Evolutionary conservation across 64 coral and sea anemone species (phyloP).

Genomic region (Acropora yongei): DNA sequence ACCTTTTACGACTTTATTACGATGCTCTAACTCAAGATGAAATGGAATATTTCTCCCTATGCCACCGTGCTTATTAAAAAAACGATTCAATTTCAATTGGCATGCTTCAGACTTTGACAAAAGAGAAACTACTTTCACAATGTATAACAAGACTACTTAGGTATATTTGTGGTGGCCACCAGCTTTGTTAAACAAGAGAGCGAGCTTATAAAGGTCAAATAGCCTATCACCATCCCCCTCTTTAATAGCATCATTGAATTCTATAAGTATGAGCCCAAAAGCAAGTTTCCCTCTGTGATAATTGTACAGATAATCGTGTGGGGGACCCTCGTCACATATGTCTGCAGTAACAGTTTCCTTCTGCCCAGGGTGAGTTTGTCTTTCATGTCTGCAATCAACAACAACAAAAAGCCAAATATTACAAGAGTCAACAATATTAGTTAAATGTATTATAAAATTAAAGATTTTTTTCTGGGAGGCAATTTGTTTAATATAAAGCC

Average conservation of each 20-base stretch:
- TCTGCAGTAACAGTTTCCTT: conserved; percentile 21
- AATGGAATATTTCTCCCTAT: conserved; percentile 37
- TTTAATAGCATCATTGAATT: conserved; percentile 39
- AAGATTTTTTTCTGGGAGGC: conserved; percentile 12
- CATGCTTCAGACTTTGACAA: background rate
- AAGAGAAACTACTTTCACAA: background rate
- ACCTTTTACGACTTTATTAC: background rate
- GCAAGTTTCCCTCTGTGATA: conserved; percentile 21
- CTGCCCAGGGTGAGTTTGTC: conserved; percentile 8
- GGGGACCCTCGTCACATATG: conserved; percentile 2
- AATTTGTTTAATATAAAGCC: conserved; percentile 18
- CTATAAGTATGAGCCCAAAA: conserved; percentile 42
- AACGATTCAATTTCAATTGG: background rate
- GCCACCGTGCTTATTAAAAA: background rate
- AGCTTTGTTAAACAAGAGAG: background rate
- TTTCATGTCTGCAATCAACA: conserved; percentile 24
- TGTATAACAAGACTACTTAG: background rate
- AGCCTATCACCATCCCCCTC: conserved; percentile 40
- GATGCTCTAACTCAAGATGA: background rate
- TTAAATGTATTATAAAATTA: conserved; percentile 10
- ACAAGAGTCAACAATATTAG: conserved; percentile 15
- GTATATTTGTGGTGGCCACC: conserved; percentile 10
- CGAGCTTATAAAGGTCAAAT: conserved; percentile 4
- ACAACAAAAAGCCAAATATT: conserved; percentile 19
- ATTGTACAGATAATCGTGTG: conserved; percentile 17